Evolutionary conservation across 2,888 invertebrate species (phyloP).

Genomic region (Lasioglossum malachurum): DNA sequence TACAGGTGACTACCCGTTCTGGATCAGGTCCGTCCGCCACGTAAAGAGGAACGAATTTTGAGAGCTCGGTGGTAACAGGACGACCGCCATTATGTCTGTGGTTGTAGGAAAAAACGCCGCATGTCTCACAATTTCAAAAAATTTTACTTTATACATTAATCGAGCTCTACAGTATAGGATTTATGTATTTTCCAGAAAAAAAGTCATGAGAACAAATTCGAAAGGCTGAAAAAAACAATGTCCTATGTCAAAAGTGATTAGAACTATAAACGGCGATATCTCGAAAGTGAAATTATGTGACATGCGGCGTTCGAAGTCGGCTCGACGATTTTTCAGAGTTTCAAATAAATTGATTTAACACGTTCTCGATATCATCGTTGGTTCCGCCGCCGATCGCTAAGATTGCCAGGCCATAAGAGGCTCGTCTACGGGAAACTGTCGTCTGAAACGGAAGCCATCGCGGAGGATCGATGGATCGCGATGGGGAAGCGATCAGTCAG

Average conservation of each 20-base stretch:
- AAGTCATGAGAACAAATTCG: no score
- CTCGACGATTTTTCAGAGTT: background rate
- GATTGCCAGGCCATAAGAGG: background rate
- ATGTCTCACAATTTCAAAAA: no score
- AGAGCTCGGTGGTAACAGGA: background rate
- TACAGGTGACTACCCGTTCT: background rate
- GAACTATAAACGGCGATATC: no score
- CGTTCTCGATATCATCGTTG: background rate
- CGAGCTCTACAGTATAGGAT: no score
- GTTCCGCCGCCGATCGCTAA: background rate
- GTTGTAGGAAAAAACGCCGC: no score
- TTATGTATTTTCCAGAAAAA: no score
- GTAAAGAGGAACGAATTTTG: conserved; percentile 14
- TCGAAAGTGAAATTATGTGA: no score
- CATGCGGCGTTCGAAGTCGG: background rate
- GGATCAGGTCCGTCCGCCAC: background rate
- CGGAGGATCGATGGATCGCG: conserved; percentile 21
- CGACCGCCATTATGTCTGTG: background rate
- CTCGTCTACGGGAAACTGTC: conserved; percentile 1
- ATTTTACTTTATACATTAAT: no score
- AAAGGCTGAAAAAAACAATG: no score
- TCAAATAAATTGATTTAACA: background rate
- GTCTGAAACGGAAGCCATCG: conserved; percentile 27
- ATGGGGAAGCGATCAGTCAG: conserved; percentile 54
- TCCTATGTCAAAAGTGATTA: no score